phyloP scores from a whole-genome alignment of 2,113 vertebrate genomes.

The Takifugu flavidus region DNA sequence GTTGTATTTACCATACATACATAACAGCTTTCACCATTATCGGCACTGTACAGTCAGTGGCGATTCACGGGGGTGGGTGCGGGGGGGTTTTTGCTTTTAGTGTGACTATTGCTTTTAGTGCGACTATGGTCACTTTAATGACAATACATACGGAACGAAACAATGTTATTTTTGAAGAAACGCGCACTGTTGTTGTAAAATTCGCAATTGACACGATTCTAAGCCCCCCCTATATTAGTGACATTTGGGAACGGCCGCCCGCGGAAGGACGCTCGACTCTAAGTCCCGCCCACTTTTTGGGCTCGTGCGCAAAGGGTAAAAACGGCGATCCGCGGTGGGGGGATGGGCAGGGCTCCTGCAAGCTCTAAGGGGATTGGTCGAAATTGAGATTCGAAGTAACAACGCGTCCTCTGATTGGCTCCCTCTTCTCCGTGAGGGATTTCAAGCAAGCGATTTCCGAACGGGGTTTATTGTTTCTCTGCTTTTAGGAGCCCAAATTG shows the following conservation, averaged over 20 bases:
- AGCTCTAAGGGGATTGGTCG: slow-evolving; percentile 57
- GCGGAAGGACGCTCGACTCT: slow-evolving; percentile 40
- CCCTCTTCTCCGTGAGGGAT: slow-evolving; percentile 55
- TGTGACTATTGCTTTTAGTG: too few species aligned
- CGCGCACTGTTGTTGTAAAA: not conserved
- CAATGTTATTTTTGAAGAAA: too few species aligned
- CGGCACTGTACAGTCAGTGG: not conserved
- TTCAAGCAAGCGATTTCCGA: slow-evolving; percentile 62
- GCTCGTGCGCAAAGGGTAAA: slow-evolving; percentile 70
- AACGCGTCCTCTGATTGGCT: slow-evolving; percentile 62
- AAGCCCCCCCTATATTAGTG: not conserved
- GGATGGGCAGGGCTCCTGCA: slow-evolving; percentile 65
- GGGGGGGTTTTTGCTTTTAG: too few species aligned
- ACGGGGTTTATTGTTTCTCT: slow-evolving; percentile 79
- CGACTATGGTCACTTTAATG: too few species aligned
- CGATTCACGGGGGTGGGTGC: too few species aligned
- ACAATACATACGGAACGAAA: too few species aligned
- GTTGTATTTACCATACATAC: slow-evolving; percentile 27
- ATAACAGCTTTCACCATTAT: not conserved
- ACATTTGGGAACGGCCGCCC: too few species aligned
- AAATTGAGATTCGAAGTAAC: slow-evolving; percentile 65
- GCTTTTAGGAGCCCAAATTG: slow-evolving; percentile 69
- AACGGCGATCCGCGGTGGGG: slow-evolving; percentile 59
- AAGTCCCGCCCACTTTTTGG: slow-evolving; percentile 69
- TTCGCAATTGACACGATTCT: not conserved